A percentile compares a stretch with the other conserved stretches of the same genome.
These are phyloP conservation scores for Stenurella melanura DNA, from an alignment of 2,888 invertebrate species.

Conservation along the genomic window DNA sequence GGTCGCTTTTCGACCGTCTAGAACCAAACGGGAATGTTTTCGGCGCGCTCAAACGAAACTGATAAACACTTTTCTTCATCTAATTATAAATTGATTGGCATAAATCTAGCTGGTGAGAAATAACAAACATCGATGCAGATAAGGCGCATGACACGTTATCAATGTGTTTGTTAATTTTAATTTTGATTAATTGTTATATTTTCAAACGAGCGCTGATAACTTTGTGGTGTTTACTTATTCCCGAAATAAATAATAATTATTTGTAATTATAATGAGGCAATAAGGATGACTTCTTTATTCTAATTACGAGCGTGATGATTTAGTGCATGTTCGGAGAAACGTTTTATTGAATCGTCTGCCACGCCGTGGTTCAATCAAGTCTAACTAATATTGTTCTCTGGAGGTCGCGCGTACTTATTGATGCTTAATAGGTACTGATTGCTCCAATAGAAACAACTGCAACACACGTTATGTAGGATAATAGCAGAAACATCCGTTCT, in stretches of 20 bases:
- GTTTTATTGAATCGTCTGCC: constrained; percentile 19
- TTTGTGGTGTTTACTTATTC: constrained; percentile 43
- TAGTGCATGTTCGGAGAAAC: constrained; percentile 20
- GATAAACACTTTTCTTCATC: constrained; percentile 57
- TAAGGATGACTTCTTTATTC: constrained; percentile 17
- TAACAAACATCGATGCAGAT: constrained; percentile 60
- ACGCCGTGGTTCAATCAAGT: not conserved
- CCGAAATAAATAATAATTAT: constrained; percentile 52
- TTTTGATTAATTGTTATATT: constrained; percentile 61
- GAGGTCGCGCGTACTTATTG: no score
- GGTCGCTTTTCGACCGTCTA: no score
- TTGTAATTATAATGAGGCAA: constrained; percentile 28
- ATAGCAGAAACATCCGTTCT: no score
- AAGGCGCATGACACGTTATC: constrained; percentile 59
- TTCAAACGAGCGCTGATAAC: constrained; percentile 52
- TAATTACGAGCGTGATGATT: constrained; percentile 20
- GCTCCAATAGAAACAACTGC: no score
- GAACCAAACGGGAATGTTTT: constrained; percentile 32
- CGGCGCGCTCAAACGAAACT: constrained; percentile 53
- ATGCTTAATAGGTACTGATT: no score
- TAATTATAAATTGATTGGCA: constrained; percentile 62
- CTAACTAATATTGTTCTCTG: not conserved
- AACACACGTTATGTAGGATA: no score
- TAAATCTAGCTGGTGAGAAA: constrained; percentile 61
- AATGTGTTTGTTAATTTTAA: constrained; percentile 61